phyloP scores from a whole-genome alignment of 2,113 vertebrate species.

The Prinia subflava region DNA sequence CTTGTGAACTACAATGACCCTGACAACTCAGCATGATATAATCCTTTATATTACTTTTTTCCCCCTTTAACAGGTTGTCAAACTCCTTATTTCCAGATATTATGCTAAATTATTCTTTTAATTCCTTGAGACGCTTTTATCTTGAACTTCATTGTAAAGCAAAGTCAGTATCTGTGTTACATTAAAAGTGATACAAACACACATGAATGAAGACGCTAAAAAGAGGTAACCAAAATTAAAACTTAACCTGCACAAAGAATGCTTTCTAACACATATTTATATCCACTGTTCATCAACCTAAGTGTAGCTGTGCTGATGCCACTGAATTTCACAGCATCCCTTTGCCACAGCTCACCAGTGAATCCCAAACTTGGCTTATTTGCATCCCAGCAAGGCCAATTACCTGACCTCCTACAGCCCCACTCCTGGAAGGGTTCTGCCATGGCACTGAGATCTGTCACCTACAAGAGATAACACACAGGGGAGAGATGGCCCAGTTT shows the following conservation, averaged over 20 bases:
- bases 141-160: not conserved
- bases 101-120: constrained; percentile 6
- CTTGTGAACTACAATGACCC: not conserved
- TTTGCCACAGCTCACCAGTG: not conserved
- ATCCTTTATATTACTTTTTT: not conserved
- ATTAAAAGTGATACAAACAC: not conserved
- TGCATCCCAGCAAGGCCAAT: not conserved
- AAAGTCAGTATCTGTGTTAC: constrained; percentile 2
- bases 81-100: constrained; percentile 24
- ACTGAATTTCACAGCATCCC: not conserved
- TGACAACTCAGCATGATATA: not conserved
- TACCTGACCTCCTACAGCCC: constrained; percentile 6
- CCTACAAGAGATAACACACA: not conserved
- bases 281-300: not conserved
- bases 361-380: not conserved
- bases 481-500: not conserved
- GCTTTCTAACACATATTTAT: not conserved
- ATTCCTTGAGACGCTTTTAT: constrained; percentile 8
- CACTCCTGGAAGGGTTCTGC: not conserved
- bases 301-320: not conserved
- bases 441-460: not conserved
- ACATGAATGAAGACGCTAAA: not conserved
- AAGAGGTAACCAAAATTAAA: not conserved
- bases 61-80: not conserved
- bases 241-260: not conserved